Evolutionary conservation across 2,113 vertebrate genomes (phyloP).

Genomic region (Myrmecobius fasciatus): DNA sequence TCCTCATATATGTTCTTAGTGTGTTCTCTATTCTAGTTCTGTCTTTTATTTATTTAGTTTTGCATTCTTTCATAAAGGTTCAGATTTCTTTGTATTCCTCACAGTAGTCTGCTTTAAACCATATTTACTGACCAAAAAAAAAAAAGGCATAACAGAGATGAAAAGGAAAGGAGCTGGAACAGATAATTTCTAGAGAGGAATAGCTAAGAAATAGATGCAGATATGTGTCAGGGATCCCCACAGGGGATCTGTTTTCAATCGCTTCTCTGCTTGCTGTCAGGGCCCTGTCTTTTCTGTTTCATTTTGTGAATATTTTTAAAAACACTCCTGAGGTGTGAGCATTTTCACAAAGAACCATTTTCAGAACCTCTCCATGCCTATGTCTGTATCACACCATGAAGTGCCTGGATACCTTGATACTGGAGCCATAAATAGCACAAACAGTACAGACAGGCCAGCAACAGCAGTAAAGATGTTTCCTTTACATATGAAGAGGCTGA

Average conservation of each 20-base stretch:
- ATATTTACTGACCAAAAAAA: neutral
- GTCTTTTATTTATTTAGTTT: neutral
- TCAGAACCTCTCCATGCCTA: neutral
- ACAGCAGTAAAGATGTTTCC: neutral
- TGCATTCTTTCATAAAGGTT: neutral
- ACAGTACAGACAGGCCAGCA: neutral
- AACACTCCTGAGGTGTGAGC: neutral
- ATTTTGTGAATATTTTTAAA: neutral
- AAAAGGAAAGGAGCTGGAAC: neutral
- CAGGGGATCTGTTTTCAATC: neutral
- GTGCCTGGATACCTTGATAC: neutral
- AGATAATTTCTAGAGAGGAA: neutral
- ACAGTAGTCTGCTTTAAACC: neutral
- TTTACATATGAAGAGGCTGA: neutral
- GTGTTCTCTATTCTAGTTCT: neutral
- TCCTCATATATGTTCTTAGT: neutral
- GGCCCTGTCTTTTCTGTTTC: neutral
- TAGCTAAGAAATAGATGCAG: neutral
- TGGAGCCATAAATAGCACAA: neutral
- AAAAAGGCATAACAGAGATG: neutral
- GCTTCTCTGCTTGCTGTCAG: neutral
- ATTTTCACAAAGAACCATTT: neutral
- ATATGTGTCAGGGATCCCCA: neutral
- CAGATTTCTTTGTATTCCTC: neutral
- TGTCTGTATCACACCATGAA: neutral